phyloP scores from a whole-genome alignment of 2,888 invertebrate species.

The Euplexia lucipara region DNA sequence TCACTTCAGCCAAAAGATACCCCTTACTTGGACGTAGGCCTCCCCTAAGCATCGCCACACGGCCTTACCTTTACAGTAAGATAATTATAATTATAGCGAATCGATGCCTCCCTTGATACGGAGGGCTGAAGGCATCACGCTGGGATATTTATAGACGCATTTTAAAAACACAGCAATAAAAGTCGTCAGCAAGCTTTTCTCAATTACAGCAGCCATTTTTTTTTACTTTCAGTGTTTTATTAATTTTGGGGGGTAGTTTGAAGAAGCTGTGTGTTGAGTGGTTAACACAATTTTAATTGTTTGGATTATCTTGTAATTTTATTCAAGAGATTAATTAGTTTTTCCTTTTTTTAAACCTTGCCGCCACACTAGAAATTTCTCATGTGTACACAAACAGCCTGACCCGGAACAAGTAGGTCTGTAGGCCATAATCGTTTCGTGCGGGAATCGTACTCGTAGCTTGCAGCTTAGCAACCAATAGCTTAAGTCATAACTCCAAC shows the following conservation, averaged over 20 bases:
- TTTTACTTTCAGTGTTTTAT: constrained; percentile 30
- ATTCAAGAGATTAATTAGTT: not conserved
- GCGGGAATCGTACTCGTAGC: no score
- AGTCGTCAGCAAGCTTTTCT: constrained; percentile 46
- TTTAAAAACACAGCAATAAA: constrained; percentile 59
- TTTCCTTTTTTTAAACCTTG: no score
- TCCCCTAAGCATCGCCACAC: not conserved
- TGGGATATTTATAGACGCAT: constrained; percentile 79
- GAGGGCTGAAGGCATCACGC: constrained; percentile 75
- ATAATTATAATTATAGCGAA: constrained; percentile 11
- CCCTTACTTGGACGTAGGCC: no score
- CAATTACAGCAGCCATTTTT: constrained; percentile 64
- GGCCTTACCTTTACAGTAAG: not conserved
- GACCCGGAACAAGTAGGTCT: no score
- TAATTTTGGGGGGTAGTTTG: constrained; percentile 34
- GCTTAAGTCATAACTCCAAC: no score
- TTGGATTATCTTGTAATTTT: constrained; percentile 11
- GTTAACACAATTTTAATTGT: constrained; percentile 21
- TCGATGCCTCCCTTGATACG: not conserved
- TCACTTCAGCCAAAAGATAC: not conserved
- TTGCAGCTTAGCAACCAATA: no score
- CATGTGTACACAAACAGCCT: no score
- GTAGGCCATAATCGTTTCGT: no score
- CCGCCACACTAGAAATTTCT: no score
- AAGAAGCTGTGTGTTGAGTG: constrained; percentile 2